phyloP scores from a whole-genome alignment of 2,888 invertebrate genomes.

The Drosophila anceps region DNA sequence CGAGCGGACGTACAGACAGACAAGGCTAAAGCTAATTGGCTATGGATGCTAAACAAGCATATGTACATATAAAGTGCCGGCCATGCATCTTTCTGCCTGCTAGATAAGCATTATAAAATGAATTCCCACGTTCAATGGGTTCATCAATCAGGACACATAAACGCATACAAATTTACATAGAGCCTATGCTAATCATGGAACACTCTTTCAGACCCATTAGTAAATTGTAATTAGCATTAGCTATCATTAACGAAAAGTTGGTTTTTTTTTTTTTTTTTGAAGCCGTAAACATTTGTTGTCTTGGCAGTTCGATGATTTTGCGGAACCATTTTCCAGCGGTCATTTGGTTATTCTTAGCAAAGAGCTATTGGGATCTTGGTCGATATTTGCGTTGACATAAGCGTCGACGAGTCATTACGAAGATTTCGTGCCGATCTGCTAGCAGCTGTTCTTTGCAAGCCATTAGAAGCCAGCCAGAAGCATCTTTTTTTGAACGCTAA shows the following conservation, averaged over 20 bases:
- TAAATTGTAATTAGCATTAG: slow-evolving; percentile 6
- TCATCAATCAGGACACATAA: neutral
- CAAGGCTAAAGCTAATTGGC: neutral
- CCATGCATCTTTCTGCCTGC: too few species aligned
- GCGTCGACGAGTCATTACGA: slow-evolving; percentile 19
- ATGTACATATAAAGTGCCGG: too few species aligned
- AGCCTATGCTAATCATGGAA: neutral
- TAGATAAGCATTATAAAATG: too few species aligned
- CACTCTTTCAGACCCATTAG: neutral
- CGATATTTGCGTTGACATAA: slow-evolving; percentile 46
- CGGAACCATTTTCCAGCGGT: neutral
- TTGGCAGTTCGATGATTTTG: neutral
- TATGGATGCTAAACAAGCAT: neutral
- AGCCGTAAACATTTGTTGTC: slow-evolving; percentile 5
- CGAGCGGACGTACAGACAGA: neutral
- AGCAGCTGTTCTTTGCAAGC: slow-evolving; percentile 39
- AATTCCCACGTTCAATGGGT: neutral
- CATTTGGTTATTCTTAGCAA: slow-evolving; percentile 35
- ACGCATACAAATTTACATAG: neutral
- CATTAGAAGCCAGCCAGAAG: slow-evolving; percentile 43
- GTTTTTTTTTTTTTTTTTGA: too few species aligned
- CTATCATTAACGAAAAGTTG: neutral
- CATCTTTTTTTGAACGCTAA: slow-evolving; percentile 50
- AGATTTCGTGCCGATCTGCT: slow-evolving; percentile 16
- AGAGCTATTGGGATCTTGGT: slow-evolving; percentile 1